These are phyloP conservation scores for Siniperca chuatsi DNA, from an alignment of 2,113 vertebrate genomes.

Conservation along the genomic window DNA sequence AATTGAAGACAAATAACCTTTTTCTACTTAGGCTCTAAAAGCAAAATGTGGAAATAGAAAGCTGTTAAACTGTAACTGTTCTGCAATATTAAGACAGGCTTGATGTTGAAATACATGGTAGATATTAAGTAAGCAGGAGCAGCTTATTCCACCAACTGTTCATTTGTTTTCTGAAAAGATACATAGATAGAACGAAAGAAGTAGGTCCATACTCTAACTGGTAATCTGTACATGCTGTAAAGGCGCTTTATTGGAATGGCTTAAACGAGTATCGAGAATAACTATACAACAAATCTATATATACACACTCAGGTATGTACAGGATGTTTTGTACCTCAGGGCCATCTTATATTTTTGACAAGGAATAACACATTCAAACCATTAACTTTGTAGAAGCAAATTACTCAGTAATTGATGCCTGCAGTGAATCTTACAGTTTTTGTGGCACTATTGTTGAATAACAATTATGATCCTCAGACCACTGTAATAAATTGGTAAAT, in stretches of 20 bases:
- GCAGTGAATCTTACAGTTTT: no score
- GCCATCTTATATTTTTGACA: background rate
- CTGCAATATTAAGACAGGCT: background rate
- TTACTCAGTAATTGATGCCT: background rate
- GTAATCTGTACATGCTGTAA: background rate
- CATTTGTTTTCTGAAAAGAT: background rate
- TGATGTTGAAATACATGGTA: background rate
- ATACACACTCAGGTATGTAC: background rate
- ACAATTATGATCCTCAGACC: no score
- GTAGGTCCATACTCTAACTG: background rate
- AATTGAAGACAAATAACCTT: slow-evolving; percentile 51
- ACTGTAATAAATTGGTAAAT: no score
- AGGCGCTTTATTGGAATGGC: background rate
- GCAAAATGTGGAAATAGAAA: slow-evolving; percentile 16
- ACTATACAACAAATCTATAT: background rate
- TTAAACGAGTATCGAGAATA: background rate
- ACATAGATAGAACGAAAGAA: background rate
- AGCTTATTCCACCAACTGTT: background rate
- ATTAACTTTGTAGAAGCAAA: background rate
- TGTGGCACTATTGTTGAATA: no score
- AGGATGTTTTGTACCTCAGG: background rate
- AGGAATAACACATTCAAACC: background rate
- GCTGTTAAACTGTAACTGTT: slow-evolving; percentile 13
- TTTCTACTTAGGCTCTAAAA: background rate
- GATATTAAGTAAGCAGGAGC: background rate